Base-by-base conservation (phyloP, 2,797 vertebrate genomes). In the Bradypodion ventrale region DNA sequence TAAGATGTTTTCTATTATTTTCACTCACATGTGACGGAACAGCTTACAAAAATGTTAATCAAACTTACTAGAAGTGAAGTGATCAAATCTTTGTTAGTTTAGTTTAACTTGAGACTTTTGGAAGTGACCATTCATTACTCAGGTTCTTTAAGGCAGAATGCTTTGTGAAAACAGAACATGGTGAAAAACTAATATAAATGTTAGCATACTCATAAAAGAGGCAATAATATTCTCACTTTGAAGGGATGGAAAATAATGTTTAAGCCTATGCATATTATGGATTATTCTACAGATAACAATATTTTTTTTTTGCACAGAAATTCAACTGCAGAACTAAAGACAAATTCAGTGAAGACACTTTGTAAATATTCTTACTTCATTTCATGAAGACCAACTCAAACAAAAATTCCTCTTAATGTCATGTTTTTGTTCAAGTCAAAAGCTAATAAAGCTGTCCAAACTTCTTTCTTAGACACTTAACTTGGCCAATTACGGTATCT, bases 401-500 rank as follows among this genome's bases (percentile, higher is more conserved):
- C 4, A 87, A 94, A 94, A 91, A 15, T 74, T 70, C 13, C 72
- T 90, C 88, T 89, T 85, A 82, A 69, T 86, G 60, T 87, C 92
- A 9, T 84, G 60, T 87, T 93, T 92, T 87, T 91, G 93, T 90
- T 85, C 68, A 92, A 87, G 88, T 90, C 82, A 85, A 83, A 85
- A 85, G 85, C 74, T 85, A 85, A 83, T 62, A 86, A 92, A 86
- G 90, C 90, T 69, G 90, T 87, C 85, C 88, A 90, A 86, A 92
- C 83, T 85, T 89, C 80, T 91, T 92, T 68, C 85, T 76, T 83
- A 91, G 91, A 94, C 90, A 83, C 93, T 94, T 91, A 91, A 74
- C 88, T 87, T 85, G 89, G 95, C 94, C 95, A 93, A 94, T 94
- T 93, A 91, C 94, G 94, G 92, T 87, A 92, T 92, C 85, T 92